Conservation (phyloP, 2,113 vertebrate genomes). For the Ceyx cyanopectus region DNA sequence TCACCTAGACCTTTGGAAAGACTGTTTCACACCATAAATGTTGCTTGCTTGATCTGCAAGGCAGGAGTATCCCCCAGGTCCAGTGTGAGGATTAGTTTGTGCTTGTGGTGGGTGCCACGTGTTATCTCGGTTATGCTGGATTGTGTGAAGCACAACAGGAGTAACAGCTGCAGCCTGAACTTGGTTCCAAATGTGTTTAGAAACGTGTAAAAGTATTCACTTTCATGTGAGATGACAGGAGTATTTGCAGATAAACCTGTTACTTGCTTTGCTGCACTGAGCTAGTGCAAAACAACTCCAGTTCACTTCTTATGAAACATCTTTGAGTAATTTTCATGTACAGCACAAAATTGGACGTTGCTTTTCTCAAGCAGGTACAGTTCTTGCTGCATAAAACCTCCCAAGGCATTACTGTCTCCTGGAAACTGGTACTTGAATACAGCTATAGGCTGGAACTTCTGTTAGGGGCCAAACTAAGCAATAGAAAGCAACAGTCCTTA, state of each 20-base stretch:
- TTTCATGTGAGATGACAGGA: not conserved
- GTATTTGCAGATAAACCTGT: not conserved
- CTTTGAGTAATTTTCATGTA: not conserved
- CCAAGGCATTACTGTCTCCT: not conserved
- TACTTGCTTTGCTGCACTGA: not conserved
- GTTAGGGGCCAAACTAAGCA: not conserved
- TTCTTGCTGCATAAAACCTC: not conserved
- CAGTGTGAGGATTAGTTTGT: not conserved
- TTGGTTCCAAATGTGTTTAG: not conserved
- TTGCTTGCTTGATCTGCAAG: not conserved
- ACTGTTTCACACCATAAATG: too few species aligned
- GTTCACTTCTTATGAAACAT: not conserved
- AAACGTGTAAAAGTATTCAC: not conserved
- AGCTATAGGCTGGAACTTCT: not conserved
- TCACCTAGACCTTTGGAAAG: not conserved
- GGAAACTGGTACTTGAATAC: not conserved
- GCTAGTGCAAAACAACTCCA: not conserved
- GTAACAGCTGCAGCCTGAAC: not conserved
- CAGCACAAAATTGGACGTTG: not conserved
- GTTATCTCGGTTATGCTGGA: not conserved
- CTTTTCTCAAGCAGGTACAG: not conserved
- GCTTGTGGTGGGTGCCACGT: accelerated
- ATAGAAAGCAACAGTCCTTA: not conserved
- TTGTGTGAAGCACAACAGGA: not conserved
- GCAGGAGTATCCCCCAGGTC: not conserved